Evolutionary conservation across 2,888 invertebrate species (phyloP).

Genomic region (Fragum fragum): DNA sequence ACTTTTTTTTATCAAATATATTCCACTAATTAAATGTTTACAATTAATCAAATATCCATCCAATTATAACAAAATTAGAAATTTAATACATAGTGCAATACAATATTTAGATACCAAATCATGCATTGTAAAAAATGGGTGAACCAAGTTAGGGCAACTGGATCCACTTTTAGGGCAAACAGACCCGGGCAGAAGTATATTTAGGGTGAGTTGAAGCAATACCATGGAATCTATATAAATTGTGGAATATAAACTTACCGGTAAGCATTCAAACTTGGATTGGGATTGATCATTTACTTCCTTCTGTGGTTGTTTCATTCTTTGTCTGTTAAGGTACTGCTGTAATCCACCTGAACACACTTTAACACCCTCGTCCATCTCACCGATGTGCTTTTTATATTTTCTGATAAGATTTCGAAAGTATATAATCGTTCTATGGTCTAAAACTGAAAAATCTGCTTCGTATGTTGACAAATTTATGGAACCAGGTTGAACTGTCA

Average conservation of each 20-base stretch:
- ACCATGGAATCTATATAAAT: too few species aligned
- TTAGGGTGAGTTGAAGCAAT: too few species aligned
- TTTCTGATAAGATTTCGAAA: constrained; percentile 75
- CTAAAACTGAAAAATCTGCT: constrained; percentile 32
- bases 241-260: constrained; percentile 66
- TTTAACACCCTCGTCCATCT: constrained; percentile 51
- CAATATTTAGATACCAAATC: too few species aligned
- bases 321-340: constrained; percentile 75
- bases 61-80: too few species aligned
- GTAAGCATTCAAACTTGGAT: constrained; percentile 65
- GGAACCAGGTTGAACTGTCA: constrained; percentile 40
- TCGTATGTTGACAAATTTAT: background rate
- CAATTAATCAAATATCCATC: too few species aligned
- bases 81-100: too few species aligned
- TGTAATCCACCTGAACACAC: constrained; percentile 80
- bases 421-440: constrained; percentile 65
- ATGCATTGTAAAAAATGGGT: too few species aligned
- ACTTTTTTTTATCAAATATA: too few species aligned
- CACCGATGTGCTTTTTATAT: constrained; percentile 79
- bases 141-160: too few species aligned
- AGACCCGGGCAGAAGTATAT: too few species aligned
- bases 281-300: constrained; percentile 44
- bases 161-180: too few species aligned
- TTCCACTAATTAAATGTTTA: too few species aligned
- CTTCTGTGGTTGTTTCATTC: constrained; percentile 33